These are phyloP conservation scores for Calliphora vicina DNA, from an alignment of 1,140 invertebrate genomes.

Conservation along the genomic window DNA sequence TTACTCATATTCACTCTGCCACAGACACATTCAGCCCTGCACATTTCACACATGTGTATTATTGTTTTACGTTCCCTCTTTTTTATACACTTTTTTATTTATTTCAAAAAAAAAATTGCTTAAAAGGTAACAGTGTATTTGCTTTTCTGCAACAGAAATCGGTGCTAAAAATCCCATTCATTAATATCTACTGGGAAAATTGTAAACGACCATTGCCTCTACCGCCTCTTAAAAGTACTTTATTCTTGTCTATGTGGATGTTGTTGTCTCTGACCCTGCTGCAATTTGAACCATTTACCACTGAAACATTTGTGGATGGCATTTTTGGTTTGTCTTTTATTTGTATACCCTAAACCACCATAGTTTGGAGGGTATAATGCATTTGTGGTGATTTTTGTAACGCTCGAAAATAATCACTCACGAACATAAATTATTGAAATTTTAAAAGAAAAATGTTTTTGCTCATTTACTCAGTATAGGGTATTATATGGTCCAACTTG, in stretches of 20 bases:
- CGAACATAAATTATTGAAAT: too few relatives aligned
- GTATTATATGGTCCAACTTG: too few relatives aligned
- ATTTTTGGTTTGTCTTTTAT: not conserved
- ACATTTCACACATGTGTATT: conserved; percentile 3
- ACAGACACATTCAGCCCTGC: not conserved
- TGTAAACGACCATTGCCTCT: not conserved
- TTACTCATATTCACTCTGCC: not conserved
- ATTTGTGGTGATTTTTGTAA: too few relatives aligned
- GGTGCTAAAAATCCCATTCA: not conserved
- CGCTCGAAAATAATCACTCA: too few relatives aligned
- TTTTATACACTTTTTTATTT: not conserved
- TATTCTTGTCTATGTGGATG: too few relatives aligned
- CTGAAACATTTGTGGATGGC: not conserved
- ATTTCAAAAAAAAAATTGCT: not conserved
- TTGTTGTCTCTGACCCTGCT: too few relatives aligned
- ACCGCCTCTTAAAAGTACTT: not conserved
- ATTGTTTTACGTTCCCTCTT: not conserved
- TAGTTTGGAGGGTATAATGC: too few relatives aligned
- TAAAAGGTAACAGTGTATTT: not conserved
- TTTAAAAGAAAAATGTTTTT: too few relatives aligned
- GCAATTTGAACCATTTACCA: not conserved
- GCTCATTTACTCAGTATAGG: too few relatives aligned
- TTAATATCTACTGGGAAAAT: not conserved
- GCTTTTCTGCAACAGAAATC: not conserved
- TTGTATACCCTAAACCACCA: too few relatives aligned